These are phyloP conservation scores for Zele albiditarsus DNA, from an alignment of 2,888 invertebrate species.

Conservation along the genomic window DNA sequence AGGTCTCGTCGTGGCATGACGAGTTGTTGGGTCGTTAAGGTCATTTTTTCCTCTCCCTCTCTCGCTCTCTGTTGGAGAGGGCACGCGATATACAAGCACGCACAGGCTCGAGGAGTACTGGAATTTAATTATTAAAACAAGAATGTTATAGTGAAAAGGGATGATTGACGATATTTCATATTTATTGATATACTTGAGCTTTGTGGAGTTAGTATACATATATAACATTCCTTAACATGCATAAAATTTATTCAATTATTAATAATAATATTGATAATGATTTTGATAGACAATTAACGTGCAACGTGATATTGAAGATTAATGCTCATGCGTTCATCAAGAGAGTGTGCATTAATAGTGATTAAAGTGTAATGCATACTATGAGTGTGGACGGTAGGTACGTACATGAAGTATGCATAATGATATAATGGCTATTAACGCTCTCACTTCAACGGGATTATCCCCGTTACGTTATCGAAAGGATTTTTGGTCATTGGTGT, in stretches of 20 bases:
- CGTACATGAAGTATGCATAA: not conserved
- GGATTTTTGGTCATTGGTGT: not conserved
- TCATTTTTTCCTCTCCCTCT: slow-evolving; percentile 2
- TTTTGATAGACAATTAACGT: slow-evolving; percentile 47
- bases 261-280: slow-evolving; percentile 50
- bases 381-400: not conserved
- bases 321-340: slow-evolving; percentile 34
- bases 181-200: slow-evolving; percentile 3
- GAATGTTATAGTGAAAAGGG: not conserved
- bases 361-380: not conserved
- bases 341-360: not conserved
- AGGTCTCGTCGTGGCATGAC: slow-evolving; percentile 36
- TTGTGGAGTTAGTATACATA: not conserved
- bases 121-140: slow-evolving; percentile 41
- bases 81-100: slow-evolving; percentile 38
- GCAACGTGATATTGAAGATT: slow-evolving; percentile 48
- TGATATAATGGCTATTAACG: slow-evolving; percentile 21
- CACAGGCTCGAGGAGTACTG: slow-evolving; percentile 26
- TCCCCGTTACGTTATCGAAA: slow-evolving; percentile 18
- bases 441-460: slow-evolving; percentile 24
- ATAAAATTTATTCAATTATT: slow-evolving; percentile 47
- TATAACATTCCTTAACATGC: not conserved
- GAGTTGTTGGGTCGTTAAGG: slow-evolving; percentile 40
- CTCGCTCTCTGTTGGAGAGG: slow-evolving; percentile 1
- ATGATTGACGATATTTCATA: slow-evolving; percentile 14